Percentiles rank a stretch among this genome's conserved stretches.
phyloP scores from a whole-genome alignment of 2,888 invertebrate species.

The Tenthredo amoena region DNA sequence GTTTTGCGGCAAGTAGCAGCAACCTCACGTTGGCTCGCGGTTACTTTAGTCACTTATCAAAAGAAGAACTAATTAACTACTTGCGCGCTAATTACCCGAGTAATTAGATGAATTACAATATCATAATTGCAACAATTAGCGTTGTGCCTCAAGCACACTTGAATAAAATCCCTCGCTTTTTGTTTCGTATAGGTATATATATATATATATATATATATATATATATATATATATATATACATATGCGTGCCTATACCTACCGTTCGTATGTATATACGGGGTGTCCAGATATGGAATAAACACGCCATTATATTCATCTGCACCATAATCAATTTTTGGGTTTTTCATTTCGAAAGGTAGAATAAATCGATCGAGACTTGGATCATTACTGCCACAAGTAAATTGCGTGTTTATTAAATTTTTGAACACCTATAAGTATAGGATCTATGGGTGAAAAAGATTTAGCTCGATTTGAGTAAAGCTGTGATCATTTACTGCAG shows the following conservation, averaged over 20 bases:
- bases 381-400: background rate
- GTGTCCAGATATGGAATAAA: background rate
- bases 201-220: background rate
- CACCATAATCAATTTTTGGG: background rate
- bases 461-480: background rate
- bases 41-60: slow-evolving; percentile 51
- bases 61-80: slow-evolving; percentile 66
- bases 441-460: background rate
- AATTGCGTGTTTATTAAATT: background rate
- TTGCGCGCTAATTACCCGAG: slow-evolving; percentile 68
- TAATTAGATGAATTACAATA: slow-evolving; percentile 72
- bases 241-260: background rate
- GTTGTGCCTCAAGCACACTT: slow-evolving; percentile 64
- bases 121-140: slow-evolving; percentile 72
- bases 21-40: slow-evolving; percentile 1
- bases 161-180: slow-evolving; percentile 45
- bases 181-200: background rate
- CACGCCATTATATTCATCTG: background rate
- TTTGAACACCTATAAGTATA: background rate
- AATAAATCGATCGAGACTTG: background rate
- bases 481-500: background rate
- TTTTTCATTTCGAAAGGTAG: background rate
- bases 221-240: background rate
- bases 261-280: background rate
- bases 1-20: background rate